phyloP scores from a whole-genome alignment of 2,797 vertebrate genomes.

The Falco columbarius region DNA sequence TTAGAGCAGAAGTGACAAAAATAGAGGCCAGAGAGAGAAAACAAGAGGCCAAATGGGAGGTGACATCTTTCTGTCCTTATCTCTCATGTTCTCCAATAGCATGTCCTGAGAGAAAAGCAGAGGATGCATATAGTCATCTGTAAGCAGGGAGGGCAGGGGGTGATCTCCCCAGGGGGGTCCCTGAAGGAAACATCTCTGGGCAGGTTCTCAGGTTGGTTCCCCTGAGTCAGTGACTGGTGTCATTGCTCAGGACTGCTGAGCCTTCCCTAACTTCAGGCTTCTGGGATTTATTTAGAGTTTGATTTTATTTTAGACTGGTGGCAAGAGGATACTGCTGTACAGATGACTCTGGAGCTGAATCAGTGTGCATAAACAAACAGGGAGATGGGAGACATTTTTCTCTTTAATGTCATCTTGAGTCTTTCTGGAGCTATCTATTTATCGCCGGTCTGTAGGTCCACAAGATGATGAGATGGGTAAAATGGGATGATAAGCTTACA shows the following conservation, averaged over 20 bases:
- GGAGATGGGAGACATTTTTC: slow-evolving; percentile 21
- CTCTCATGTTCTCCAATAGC: background rate
- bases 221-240: background rate
- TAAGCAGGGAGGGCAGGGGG: background rate
- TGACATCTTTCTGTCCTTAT: background rate
- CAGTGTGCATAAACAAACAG: background rate
- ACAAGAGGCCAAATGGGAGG: background rate
- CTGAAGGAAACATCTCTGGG: background rate
- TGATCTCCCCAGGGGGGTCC: background rate
- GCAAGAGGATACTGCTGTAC: background rate
- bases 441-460: slow-evolving; percentile 25
- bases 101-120: background rate
- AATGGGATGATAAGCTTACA: slow-evolving; percentile 60
- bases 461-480: slow-evolving; percentile 72
- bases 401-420: slow-evolving; percentile 26
- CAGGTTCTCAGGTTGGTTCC: background rate
- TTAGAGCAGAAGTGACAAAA: background rate
- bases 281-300: background rate
- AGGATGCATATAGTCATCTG: background rate
- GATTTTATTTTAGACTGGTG: background rate
- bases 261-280: background rate
- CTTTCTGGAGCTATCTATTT: slow-evolving; percentile 56
- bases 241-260: background rate
- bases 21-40: background rate
- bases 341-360: background rate